phyloP scores from a whole-genome alignment of 2,888 invertebrate genomes.

The Gastrophysa polygoni region DNA sequence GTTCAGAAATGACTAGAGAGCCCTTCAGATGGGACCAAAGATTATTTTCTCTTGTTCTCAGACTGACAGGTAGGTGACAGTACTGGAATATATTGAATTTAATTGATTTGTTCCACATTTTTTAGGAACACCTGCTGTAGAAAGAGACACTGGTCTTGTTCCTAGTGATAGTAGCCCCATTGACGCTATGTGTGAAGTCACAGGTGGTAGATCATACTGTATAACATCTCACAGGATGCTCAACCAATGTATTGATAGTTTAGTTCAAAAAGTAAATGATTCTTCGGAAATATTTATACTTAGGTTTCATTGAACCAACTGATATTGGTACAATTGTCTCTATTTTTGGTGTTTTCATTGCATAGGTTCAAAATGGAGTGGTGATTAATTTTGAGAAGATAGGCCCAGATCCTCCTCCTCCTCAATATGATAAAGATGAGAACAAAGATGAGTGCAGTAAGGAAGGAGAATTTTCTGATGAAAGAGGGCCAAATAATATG shows the following conservation, averaged over 20 bases:
- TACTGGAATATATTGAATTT: too few species aligned
- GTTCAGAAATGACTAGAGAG: conserved; percentile 95
- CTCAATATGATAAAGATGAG: conserved; percentile 59
- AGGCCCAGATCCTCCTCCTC: conserved; percentile 82
- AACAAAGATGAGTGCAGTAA: conserved; percentile 61
- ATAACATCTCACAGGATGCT: conserved; percentile 94
- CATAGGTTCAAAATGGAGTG: conserved; percentile 86
- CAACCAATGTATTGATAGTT: conserved; percentile 94
- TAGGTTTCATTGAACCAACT: too few species aligned
- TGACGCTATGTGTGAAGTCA: conserved; percentile 98
- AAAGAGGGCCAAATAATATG: conserved; percentile 35
- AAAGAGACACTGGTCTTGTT: conserved; percentile 85
- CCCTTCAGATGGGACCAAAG: conserved; percentile 99
- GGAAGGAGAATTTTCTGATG: conserved; percentile 41
- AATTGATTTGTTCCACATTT: too few species aligned
- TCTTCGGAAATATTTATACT: too few species aligned
- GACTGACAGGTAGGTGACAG: conserved; percentile 72
- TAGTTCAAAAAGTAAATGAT: conserved; percentile 91
- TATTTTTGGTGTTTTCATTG: too few species aligned
- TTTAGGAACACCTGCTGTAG: conserved; percentile 83
- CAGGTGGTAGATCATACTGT: conserved; percentile 95
- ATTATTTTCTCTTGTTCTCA: conserved; percentile 91
- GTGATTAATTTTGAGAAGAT: conserved; percentile 98
- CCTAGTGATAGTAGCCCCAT: conserved; percentile 94
- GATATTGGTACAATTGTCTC: too few species aligned